These are phyloP conservation scores for Andrena cerasifolii DNA, from an alignment of 1,140 invertebrate genomes.

Conservation along the genomic window DNA sequence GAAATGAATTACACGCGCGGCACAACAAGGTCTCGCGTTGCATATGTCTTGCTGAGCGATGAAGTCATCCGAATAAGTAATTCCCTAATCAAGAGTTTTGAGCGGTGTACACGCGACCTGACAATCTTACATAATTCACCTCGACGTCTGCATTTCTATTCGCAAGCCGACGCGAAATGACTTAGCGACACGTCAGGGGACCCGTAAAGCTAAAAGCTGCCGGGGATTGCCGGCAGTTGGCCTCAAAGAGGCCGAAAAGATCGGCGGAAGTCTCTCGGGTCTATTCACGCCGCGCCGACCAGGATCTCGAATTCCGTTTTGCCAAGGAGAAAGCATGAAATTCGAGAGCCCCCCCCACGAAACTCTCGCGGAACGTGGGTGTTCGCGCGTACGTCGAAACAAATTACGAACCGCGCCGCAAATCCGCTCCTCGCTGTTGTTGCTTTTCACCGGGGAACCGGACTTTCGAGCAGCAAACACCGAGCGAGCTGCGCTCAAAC, in stretches of 20 bases:
- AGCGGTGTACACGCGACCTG: too few species aligned
- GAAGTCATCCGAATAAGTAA: neutral
- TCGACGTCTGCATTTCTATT: too few species aligned
- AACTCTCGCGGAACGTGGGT: conserved; percentile 41
- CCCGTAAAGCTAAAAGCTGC: neutral
- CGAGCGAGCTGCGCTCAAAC: conserved; percentile 15
- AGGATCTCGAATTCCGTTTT: conserved; percentile 51
- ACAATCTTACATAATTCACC: too few species aligned
- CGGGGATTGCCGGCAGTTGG: neutral
- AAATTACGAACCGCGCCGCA: conserved; percentile 54
- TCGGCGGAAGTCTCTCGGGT: neutral
- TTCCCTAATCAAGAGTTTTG: too few species aligned
- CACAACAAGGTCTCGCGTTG: too few species aligned
- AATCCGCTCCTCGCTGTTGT: conserved; percentile 68
- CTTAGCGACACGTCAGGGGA: neutral
- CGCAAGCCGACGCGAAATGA: neutral
- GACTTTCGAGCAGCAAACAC: conserved; percentile 61
- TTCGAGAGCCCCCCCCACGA: conserved; percentile 57
- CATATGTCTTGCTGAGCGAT: too few species aligned
- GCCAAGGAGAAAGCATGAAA: conserved; percentile 62
- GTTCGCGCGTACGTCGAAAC: conserved; percentile 59
- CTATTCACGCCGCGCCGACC: neutral
- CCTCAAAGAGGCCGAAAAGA: conserved; percentile 4
- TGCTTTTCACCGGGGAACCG: conserved; percentile 73
- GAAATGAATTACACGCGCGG: too few species aligned